phyloP scores from a whole-genome alignment of 2,888 invertebrate species.

The Lepidonotus clava region DNA sequence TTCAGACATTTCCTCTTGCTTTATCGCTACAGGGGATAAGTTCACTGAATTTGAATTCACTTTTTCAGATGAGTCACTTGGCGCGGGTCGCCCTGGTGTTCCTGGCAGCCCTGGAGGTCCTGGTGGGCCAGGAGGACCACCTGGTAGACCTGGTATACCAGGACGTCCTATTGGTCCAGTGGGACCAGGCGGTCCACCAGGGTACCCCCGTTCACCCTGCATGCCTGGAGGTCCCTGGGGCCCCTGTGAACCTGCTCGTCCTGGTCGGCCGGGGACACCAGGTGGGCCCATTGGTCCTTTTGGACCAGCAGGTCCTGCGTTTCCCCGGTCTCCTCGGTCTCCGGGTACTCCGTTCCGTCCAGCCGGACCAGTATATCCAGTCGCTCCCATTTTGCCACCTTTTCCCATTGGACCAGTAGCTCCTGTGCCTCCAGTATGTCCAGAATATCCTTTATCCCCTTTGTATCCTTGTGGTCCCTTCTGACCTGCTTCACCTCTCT shows the following conservation, averaged over 20 bases:
- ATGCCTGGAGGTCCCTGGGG: not conserved
- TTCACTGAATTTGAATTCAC: not conserved
- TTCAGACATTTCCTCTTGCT: not conserved
- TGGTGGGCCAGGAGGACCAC: not conserved
- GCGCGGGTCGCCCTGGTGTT: too few relatives aligned
- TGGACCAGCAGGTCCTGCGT: slow-evolving; percentile 29
- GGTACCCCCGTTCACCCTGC: not conserved
- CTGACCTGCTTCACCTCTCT: not conserved
- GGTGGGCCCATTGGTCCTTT: slow-evolving; percentile 26
- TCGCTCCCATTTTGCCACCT: slow-evolving; percentile 3
- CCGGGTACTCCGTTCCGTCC: slow-evolving; percentile 18
- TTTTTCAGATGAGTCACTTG: too few relatives aligned
- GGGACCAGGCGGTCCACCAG: not conserved
- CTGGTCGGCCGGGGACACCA: slow-evolving; percentile 38
- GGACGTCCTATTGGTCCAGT: not conserved
- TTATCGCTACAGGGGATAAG: not conserved
- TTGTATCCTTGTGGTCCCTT: not conserved
- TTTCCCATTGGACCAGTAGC: slow-evolving; percentile 1
- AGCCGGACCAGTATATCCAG: slow-evolving; percentile 20
- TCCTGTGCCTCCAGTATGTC: not conserved
- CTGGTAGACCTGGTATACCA: not conserved
- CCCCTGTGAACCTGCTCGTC: slow-evolving; percentile 25
- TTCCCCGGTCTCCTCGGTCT: slow-evolving; percentile 20
- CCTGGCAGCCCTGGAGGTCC: too few relatives aligned
- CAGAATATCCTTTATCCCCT: not conserved